Conservation (phyloP, 1,140 invertebrate genomes). For the Drosophila albomicans region DNA sequence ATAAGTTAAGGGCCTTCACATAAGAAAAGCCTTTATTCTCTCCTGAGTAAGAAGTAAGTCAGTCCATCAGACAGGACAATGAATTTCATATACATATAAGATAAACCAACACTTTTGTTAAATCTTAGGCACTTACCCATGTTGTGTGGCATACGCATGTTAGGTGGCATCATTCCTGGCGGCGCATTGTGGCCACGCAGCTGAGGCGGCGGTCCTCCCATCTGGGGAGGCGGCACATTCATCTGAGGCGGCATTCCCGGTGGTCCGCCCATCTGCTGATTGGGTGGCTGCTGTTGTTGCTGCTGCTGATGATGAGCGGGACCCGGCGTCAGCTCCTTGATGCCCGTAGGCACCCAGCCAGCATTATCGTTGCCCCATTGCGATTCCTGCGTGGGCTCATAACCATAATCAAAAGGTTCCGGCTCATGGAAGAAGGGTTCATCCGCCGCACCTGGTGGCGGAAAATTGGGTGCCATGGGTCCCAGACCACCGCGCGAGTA, state of each 20-base stretch:
- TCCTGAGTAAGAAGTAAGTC: too few species aligned
- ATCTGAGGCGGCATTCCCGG: conserved; percentile 82
- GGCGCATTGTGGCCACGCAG: conserved; percentile 65
- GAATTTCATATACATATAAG: too few species aligned
- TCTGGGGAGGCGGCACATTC: conserved; percentile 80
- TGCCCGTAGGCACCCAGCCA: conserved; percentile 87
- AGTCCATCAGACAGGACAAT: too few species aligned
- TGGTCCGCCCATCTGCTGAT: conserved; percentile 75
- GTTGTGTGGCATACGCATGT: conserved; percentile 76
- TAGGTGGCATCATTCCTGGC: conserved; percentile 74
- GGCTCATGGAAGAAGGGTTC: conserved; percentile 87
- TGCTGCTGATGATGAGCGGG: conserved; percentile 76
- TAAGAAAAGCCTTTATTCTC: too few species aligned
- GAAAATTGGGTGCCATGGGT: conserved; percentile 87
- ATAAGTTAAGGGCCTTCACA: too few species aligned
- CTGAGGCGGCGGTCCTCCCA: conserved; percentile 84
- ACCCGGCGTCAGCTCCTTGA: conserved; percentile 88
- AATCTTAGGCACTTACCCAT: conserved; percentile 51
- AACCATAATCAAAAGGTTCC: conserved; percentile 89
- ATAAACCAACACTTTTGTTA: too few species aligned
- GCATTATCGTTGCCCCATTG: conserved; percentile 88
- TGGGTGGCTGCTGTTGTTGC: conserved; percentile 57
- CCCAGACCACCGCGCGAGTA: conserved; percentile 90
- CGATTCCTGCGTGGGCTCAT: conserved; percentile 90
- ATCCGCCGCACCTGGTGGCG: conserved; percentile 86